Base-by-base conservation (phyloP, 2,797 vertebrate species). In the Rachycentron canadum region DNA sequence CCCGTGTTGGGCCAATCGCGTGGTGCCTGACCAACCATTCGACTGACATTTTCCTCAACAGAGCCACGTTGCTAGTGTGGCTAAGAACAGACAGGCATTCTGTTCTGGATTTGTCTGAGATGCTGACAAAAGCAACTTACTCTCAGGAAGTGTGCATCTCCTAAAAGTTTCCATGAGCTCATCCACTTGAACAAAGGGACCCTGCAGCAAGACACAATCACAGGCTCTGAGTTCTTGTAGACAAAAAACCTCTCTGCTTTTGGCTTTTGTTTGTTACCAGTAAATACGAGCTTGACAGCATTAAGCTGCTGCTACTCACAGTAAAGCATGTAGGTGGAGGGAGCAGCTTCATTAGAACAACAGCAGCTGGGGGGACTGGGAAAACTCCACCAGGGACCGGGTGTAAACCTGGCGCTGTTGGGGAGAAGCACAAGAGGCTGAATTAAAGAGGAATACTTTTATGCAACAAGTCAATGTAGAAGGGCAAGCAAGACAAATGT, bases 101-200 rank as follows among this genome's bases (percentile, higher is more conserved):
- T 11, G 19, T 13, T 40, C 23, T 67, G 45, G 45, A 75, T 63
- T 36, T 17, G 60, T 58, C 12, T 47, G 3, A 49, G 57, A 7
- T 26, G 21, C 30, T 52, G 49, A 53, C 30, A 47, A 68, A 60
- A 41, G 47, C 38, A 38, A 97, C 98, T 95, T 96, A 99, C 98
- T 97, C 26, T 98, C 97, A 89, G 98, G 98, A 88, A 99, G 95
- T 84, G 96, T 97, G 93, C 97, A 99, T 96, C 97, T 96, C 93
- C 98, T 96, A 73, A 99, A 96, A 85, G 95, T 95, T 92, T 99
- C 98, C 94, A 99, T 97, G 87, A 99, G 90, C 91, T 99, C 98
- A 93, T 99, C 98, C 87, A 99, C 98, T 95, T 98, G 97, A 72
- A 99, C 98, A 94, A 99, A 99, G 13, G 98, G 98, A 89, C 98